Conservation (phyloP, 1,140 invertebrate genomes). For the Himalopsyche phryganea region DNA sequence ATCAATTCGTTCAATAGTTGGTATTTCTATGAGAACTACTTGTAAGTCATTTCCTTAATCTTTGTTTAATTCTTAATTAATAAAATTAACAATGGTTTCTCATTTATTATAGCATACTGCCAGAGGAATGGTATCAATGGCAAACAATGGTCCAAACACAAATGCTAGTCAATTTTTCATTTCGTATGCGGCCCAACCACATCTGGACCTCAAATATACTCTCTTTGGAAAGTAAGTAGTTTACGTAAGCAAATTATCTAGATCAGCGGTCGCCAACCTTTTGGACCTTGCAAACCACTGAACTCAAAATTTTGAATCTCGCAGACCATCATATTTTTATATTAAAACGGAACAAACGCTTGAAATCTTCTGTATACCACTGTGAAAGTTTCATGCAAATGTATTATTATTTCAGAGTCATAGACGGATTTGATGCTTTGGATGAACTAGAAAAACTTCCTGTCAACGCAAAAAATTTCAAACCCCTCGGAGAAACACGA, state of each 20-base stretch:
- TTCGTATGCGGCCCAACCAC: constrained; percentile 89
- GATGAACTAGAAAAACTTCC: constrained; percentile 95
- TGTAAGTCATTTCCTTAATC: no score
- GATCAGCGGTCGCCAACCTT: no score
- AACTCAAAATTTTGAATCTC: no score
- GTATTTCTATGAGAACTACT: no score
- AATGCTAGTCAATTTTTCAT: constrained; percentile 99
- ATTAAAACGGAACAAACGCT: no score
- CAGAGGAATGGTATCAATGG: constrained; percentile 93
- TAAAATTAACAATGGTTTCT: background rate
- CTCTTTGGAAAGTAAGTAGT: constrained; percentile 90
- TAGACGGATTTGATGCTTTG: constrained; percentile 94
- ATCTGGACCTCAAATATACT: constrained; percentile 96
- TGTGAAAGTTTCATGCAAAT: no score
- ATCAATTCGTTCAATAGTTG: no score
- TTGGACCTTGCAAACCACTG: no score
- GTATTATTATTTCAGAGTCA: constrained; percentile 73
- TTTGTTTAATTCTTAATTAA: no score
- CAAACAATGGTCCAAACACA: constrained; percentile 98
- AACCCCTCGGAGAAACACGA: constrained; percentile 77
- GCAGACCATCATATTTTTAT: no score
- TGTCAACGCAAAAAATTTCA: constrained; percentile 90
- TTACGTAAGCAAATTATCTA: no score
- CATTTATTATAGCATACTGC: constrained; percentile 61
- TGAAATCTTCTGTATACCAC: no score